Evolutionary conservation across 1,140 invertebrate genomes (phyloP).

Genomic region (Leptoteleia sp.): DNA sequence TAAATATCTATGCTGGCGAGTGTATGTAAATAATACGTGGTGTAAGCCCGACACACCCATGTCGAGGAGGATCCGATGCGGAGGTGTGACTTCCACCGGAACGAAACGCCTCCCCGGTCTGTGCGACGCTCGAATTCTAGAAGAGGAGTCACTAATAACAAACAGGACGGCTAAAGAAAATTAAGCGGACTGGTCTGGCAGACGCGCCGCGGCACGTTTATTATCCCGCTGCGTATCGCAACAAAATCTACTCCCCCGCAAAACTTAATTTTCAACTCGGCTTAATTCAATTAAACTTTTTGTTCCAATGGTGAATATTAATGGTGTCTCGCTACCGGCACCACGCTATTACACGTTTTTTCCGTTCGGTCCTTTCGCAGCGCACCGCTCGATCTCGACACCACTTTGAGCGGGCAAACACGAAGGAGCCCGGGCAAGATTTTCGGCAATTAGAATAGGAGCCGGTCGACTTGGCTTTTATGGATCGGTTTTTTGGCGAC

Average conservation of each 20-base stretch:
- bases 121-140: conserved; percentile 1
- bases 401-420: no score
- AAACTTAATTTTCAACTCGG: conserved; percentile 41
- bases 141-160: conserved; percentile 23
- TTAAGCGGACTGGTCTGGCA: no score
- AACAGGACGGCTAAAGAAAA: conserved; percentile 27
- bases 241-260: conserved; percentile 32
- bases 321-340: no score
- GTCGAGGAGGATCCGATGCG: conserved; percentile 1
- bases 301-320: conserved; percentile 45
- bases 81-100: conserved; percentile 38
- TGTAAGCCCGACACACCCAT: conserved; percentile 18
- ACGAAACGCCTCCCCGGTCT: conserved; percentile 26
- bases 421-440: no score
- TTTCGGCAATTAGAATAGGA: conserved; percentile 22
- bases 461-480: conserved; percentile 2
- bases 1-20: conserved; percentile 31
- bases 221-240: background rate
- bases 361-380: no score
- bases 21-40: conserved; percentile 39
- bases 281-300: conserved; percentile 56
- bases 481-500: conserved; percentile 3
- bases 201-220: no score
- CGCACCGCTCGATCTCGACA: no score
- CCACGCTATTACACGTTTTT: conserved; percentile 24